Evolutionary conservation across 2,113 vertebrate genomes (phyloP), one percentile per base, ranked within the genome.

Genomic region (Zapus hudsonius): DNA sequence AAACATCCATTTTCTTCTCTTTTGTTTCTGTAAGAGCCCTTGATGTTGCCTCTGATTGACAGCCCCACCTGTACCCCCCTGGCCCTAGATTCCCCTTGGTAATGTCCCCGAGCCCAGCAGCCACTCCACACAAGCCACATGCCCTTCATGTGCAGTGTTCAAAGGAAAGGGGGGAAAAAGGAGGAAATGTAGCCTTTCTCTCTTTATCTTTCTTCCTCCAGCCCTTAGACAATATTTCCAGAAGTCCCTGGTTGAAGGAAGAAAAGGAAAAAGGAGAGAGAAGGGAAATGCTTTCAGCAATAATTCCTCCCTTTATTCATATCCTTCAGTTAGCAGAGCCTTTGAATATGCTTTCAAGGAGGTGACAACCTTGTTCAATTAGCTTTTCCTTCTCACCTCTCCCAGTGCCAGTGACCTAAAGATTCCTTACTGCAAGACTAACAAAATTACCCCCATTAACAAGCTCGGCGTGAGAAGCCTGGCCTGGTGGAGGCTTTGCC

Each of bases 1-100:
- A 97, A 97, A 96, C 96, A 96, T 96, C 96, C 96, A 97, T 96
- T 97, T 96, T 93, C 95, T 94, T 95, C 76, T 85, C 95, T 96
- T 97, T 96, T 96, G 97, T 95, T 38, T 75, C 91, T 92, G 66
- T 86, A 97, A 92, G 95, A 44, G 87, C 59, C 73, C 31, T 95
- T 97, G 92, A 96, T 94, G 75, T 96, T 96, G 93, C 87, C 84
- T 92, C 74, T 87, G 88, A 97, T 78, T 90, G 93, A 82, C 78
- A 95, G 93, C 84, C 69, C 83, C 95, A 74, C 96, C 96, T 95
- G 52, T 20, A 57, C 81, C 92, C 84, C 89, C 89, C 73, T 95
- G 42, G 89, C 94, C 78, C 86, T 69, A 78, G 83, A 94, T 89
- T 83, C 92, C 85, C 47, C 73, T 81, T 89, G 92, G 91, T 74